These are phyloP conservation scores for Calephelis perditalis DNA, from an alignment of 2,888 invertebrate genomes.

Conservation along the genomic window DNA sequence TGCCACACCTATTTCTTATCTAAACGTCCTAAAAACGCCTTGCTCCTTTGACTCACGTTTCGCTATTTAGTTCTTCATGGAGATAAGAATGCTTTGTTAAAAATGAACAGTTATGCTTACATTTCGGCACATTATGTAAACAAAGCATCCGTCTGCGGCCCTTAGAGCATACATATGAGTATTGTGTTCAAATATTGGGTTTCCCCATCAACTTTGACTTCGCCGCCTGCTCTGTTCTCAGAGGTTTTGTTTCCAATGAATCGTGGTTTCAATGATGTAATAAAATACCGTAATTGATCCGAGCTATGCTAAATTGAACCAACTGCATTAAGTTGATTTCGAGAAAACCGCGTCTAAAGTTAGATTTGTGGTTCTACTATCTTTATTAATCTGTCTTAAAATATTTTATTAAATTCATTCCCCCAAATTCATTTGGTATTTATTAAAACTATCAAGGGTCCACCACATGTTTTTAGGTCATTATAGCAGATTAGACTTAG, in stretches of 20 bases:
- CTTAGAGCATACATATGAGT: conserved; percentile 32
- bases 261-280: not conserved
- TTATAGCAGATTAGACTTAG: no score
- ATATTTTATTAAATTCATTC: no score
- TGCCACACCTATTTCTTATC: conserved; percentile 46
- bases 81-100: conserved; percentile 60
- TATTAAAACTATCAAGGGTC: no score
- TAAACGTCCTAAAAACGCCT: conserved; percentile 39
- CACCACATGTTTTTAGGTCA: no score
- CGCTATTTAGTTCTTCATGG: conserved; percentile 50
- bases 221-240: conserved; percentile 22
- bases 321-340: no score
- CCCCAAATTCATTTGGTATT: no score
- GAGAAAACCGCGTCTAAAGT: no score
- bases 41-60: conserved; percentile 58
- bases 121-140: conserved; percentile 41
- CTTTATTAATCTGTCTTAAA: no score
- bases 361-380: no score
- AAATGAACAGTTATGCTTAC: conserved; percentile 45
- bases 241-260: conserved; percentile 10
- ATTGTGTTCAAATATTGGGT: conserved; percentile 29
- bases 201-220: conserved; percentile 28
- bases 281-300: not conserved
- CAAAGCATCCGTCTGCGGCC: conserved; percentile 39
- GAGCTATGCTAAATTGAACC: no score